Percentiles rank a stretch among this genome's conserved stretches.
phyloP scores from a whole-genome alignment of 2,113 vertebrate species.

The Synchiropus splendidus region DNA sequence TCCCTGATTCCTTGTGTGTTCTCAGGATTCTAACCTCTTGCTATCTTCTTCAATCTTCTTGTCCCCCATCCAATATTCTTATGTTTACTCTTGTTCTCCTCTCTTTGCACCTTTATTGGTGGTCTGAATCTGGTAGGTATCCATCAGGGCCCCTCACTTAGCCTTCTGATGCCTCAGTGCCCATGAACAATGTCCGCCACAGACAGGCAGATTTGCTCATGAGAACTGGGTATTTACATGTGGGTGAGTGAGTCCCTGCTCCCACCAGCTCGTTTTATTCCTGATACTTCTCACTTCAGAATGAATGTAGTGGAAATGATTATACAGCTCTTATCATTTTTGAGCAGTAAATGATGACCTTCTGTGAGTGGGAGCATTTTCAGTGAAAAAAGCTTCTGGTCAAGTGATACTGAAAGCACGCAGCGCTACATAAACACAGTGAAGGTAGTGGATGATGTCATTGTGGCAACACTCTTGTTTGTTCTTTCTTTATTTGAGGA shows the following conservation, averaged over 20 bases:
- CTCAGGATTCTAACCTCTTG: slow-evolving; percentile 7
- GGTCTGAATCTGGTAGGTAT: slow-evolving; percentile 53
- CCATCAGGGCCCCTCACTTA: slow-evolving; percentile 66
- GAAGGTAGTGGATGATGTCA: slow-evolving; percentile 6
- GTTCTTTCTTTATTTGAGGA: slow-evolving; percentile 39
- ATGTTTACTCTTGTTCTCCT: slow-evolving; percentile 25
- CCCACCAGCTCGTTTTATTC: slow-evolving; percentile 35
- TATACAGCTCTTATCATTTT: too few species aligned
- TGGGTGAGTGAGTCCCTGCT: slow-evolving; percentile 18
- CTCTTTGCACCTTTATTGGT: slow-evolving; percentile 52
- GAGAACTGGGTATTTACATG: slow-evolving; percentile 17
- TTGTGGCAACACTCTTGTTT: slow-evolving; percentile 27
- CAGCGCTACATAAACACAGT: slow-evolving; percentile 41
- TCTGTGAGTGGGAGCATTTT: slow-evolving; percentile 19
- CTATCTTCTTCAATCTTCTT: slow-evolving; percentile 45
- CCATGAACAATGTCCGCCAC: slow-evolving; percentile 46
- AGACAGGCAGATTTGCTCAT: slow-evolving; percentile 46
- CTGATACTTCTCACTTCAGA: too few species aligned
- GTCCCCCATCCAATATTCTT: slow-evolving; percentile 33
- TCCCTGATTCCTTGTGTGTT: slow-evolving; percentile 10
- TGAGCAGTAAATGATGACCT: slow-evolving; percentile 2
- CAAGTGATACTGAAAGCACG: slow-evolving; percentile 45
- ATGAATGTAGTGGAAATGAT: slow-evolving; percentile 21
- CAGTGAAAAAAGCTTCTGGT: slow-evolving; percentile 42
- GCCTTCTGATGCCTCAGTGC: slow-evolving; percentile 49